Base-by-base conservation (phyloP, 1,140 invertebrate species). In the Belonocnema kinseyi region DNA sequence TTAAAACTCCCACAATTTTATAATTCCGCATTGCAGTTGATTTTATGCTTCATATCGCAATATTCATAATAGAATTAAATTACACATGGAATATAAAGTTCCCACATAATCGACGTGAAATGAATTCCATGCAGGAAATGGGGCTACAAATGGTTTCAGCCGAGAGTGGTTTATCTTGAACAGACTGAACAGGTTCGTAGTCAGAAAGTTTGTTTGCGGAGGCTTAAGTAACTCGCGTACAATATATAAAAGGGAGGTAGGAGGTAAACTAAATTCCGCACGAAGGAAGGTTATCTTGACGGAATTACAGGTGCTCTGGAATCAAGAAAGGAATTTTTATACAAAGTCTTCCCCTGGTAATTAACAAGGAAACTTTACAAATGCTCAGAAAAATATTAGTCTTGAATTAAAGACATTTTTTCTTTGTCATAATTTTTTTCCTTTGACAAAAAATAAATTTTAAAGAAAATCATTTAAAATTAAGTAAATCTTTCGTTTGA, bases 161-260 rank as follows among this genome's bases (percentile, higher is more conserved):
- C 61, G 61, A 66, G 61, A 66, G 61, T 66, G 61, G 61, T 66
- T 66, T 66, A 66, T 66, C 61, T 66, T 66, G 61, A 66, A 66
- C 33, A 66, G 16, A 66, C 61, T 61, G 61, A 66, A 66, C 61
- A 66, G 61, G 61, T 66, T 66, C 61, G 61, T 66, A 66, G 61
- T 66, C 61, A 66, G 61, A 66, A 66, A 66, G 61, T 66, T 66
- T 66, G 61, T 66, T 66, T 66, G 61, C n/a, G 61, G n/a, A 66
- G 61, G 61, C 61, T 66, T 66, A 66, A 66, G 61, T 66, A 40
- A 66, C 61, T 61, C 58, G 26, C 26, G 26, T n/a, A n/a, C 21
- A 19, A 56, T 66, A n/a, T 66, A 66, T 46, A 66, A 66, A 66
- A 14, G 61, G 58, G 61, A 33, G 26, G 61, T n/a, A 66, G 21